Base-by-base conservation (phyloP, 23 tunicate genomes). In the Trididemnum miniatum region DNA sequence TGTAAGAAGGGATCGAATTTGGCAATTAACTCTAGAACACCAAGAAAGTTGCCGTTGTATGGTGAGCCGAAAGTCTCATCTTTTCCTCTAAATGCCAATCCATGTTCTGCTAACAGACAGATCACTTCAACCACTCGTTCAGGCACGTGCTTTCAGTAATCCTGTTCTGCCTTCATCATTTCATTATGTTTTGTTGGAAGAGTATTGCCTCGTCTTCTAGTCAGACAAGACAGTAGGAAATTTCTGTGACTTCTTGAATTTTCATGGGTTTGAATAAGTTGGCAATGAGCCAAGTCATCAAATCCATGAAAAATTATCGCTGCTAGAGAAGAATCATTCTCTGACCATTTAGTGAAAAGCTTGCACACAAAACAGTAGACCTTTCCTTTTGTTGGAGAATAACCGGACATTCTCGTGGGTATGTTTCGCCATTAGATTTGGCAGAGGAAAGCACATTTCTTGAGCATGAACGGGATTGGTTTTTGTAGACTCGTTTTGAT, bases 1-100 rank as follows among this genome's bases (percentile, higher is more conserved):
- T 37, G 79, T 73, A 82, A 82, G 72, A 82, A 67, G 72, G 65
- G 80, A 82, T 82, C 86, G 35, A 67, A 50, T 71, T 82, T 82
- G 31, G 80, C 80, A 2, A 31, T 2, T 36, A 80, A 25, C 35
- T 80, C 79, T 36, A 80, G 71, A 35, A 80, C 57, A 23, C 80
- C 85, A 57, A 80, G 31, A 80, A 27, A 80, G 34, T 80, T 80
- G 78, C 78, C 51, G 71, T 71, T 80, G 34, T 35, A 71, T 5
- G 85, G 79, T 33, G 85, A 80, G 32, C 85, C 85, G 34, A 80
- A 34, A 71, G 7, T 35, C 35, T 80, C 85, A 80, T 80, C 34
- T 31, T 64, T 4, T 57, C 80, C 85, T 65, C 78, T 80, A 64
- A 80, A 80, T 33, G 85, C 44, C 18, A 71, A 34, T 37, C 69